These are phyloP conservation scores for Himalopsyche anomala DNA, from an alignment of 2,888 invertebrate genomes.

Conservation along the genomic window DNA sequence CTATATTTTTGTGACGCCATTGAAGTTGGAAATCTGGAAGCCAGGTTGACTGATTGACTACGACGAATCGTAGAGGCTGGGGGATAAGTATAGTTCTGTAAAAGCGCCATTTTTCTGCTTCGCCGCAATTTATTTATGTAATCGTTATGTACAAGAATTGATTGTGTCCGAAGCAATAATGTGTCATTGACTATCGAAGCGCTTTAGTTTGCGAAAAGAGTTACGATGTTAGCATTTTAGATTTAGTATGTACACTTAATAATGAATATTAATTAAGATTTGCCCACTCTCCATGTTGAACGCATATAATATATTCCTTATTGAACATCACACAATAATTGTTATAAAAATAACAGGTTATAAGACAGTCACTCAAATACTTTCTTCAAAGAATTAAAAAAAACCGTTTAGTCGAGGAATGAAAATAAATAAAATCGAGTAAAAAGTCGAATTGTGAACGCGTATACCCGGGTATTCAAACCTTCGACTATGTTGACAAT, in stretches of 20 bases:
- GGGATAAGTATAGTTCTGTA: constrained; percentile 38
- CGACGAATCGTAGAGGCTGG: constrained; percentile 40
- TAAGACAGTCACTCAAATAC: no score
- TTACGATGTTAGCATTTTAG: neutral
- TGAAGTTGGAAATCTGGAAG: constrained; percentile 27
- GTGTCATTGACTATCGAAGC: neutral
- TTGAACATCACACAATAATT: no score
- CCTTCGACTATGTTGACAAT: no score
- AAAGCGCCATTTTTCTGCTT: constrained; percentile 41
- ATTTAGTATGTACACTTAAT: neutral
- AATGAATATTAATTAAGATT: no score
- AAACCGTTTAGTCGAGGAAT: no score
- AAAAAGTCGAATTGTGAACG: no score
- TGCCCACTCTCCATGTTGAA: no score
- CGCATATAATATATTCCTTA: no score
- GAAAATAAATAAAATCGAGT: no score
- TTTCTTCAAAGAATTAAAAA: no score
- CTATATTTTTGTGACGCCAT: neutral
- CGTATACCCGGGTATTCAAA: no score
- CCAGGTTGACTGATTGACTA: constrained; percentile 62
- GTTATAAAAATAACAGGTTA: no score
- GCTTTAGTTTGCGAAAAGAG: neutral
- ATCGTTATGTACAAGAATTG: constrained; percentile 2
- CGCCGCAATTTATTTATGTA: constrained; percentile 32
- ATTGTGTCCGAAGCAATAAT: constrained; percentile 18